Percentiles rank a stretch among this genome's conserved stretches.
Conservation (phyloP, 2,797 vertebrate species). For the Oreochromis grahami region DNA sequence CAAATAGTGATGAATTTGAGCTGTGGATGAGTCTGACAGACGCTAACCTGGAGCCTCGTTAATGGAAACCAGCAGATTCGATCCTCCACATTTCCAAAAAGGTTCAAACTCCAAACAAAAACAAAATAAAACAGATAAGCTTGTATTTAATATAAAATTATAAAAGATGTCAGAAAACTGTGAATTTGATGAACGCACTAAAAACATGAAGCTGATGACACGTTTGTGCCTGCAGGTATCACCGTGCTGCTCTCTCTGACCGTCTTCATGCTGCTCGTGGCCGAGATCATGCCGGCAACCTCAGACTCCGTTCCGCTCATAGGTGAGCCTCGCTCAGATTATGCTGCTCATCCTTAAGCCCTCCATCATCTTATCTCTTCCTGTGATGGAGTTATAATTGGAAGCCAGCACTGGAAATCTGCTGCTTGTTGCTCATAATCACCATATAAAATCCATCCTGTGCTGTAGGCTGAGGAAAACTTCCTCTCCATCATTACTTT, state of each 20-base stretch:
- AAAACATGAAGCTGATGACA: not conserved
- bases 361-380: not conserved
- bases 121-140: fast-evolving
- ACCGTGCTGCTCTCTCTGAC: conserved; percentile 92
- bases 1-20: not conserved
- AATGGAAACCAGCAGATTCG: fast-evolving
- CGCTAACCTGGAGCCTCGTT: not conserved
- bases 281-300: conserved; percentile 94
- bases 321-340: conserved; percentile 70
- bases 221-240: conserved; percentile 78
- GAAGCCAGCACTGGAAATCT: not conserved
- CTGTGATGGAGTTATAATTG: not conserved
- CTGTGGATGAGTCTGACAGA: not conserved
- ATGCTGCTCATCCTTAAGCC: not conserved
- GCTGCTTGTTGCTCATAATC: not conserved
- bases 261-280: conserved; percentile 93
- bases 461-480: not conserved
- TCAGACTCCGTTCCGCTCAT: conserved; percentile 93
- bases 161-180: not conserved
- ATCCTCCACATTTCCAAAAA: not conserved
- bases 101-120: not conserved
- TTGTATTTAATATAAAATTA: not conserved
- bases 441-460: not conserved
- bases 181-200: not conserved
- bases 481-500: not conserved